These are phyloP conservation scores for Balearica regulorum DNA, from an alignment of 2,797 vertebrate genomes.

Conservation along the genomic window DNA sequence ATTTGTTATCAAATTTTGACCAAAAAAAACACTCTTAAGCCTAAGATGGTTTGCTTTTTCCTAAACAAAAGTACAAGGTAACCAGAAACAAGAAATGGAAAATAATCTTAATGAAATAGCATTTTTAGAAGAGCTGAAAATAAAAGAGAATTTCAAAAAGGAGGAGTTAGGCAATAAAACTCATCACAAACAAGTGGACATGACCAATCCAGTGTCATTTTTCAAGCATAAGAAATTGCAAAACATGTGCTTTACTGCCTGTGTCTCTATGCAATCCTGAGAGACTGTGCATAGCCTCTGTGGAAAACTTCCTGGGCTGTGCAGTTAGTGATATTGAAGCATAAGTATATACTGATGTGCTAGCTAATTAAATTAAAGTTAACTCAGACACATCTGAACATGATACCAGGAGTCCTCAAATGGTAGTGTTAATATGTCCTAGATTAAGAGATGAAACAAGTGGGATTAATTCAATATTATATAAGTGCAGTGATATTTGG, in stretches of 20 bases:
- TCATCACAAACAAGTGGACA: neutral
- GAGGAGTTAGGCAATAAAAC: neutral
- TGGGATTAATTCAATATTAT: neutral
- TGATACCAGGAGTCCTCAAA: neutral
- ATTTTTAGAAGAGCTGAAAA: neutral
- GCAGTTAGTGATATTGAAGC: neutral
- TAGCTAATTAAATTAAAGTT: neutral
- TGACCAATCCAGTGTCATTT: neutral
- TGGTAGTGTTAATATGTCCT: neutral
- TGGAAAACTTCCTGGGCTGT: neutral
- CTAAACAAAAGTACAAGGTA: neutral
- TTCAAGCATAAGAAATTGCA: neutral
- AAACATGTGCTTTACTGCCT: neutral
- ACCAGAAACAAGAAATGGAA: neutral
- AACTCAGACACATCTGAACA: neutral
- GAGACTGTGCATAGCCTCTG: neutral
- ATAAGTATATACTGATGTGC: neutral
- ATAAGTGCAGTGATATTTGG: accelerated
- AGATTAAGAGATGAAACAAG: neutral
- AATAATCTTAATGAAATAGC: neutral
- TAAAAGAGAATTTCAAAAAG: neutral
- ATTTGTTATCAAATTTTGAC: neutral
- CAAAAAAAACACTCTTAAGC: neutral
- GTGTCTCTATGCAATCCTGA: neutral
- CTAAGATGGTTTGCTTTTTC: neutral